A percentile compares a stretch with the other conserved stretches of the same genome.
Conservation (phyloP, 2,113 vertebrate genomes). For the Eurystomus gularis region DNA sequence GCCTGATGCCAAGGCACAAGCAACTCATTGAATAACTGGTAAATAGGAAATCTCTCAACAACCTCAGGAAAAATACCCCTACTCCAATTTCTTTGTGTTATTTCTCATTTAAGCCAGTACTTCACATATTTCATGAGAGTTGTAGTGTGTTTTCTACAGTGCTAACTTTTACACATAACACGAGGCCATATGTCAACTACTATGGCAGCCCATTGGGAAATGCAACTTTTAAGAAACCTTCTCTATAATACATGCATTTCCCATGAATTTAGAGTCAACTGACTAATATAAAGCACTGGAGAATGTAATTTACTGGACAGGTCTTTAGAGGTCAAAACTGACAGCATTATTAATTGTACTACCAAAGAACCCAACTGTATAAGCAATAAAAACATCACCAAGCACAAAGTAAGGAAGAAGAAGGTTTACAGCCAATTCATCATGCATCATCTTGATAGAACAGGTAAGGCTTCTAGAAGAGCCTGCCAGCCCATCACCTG, state of each 20-base stretch:
- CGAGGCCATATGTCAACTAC: not conserved
- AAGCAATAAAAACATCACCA: not conserved
- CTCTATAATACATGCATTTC: not conserved
- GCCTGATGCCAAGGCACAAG: accelerated
- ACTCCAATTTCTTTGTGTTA: not conserved
- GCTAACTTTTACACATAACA: not conserved
- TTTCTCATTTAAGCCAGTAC: not conserved
- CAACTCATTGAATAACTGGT: not conserved
- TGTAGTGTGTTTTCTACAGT: not conserved
- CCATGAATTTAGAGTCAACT: not conserved
- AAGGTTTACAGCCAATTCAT: not conserved
- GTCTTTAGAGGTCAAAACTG: slow-evolving; percentile 22
- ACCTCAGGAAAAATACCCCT: not conserved
- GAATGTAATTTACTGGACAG: slow-evolving; percentile 13
- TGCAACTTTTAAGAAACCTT: not conserved
- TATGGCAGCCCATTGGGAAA: not conserved
- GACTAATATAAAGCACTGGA: slow-evolving; percentile 24
- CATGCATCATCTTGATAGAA: not conserved
- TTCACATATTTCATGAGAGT: not conserved
- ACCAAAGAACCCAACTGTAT: not conserved
- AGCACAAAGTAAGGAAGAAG: not conserved
- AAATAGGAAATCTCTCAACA: not conserved
- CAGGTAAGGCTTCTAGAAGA: not conserved
- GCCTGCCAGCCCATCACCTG: not conserved
- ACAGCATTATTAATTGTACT: slow-evolving; percentile 47